These are phyloP conservation scores for Drosophila tropicalis DNA, from an alignment of 1,140 invertebrate species.

Conservation along the genomic window DNA sequence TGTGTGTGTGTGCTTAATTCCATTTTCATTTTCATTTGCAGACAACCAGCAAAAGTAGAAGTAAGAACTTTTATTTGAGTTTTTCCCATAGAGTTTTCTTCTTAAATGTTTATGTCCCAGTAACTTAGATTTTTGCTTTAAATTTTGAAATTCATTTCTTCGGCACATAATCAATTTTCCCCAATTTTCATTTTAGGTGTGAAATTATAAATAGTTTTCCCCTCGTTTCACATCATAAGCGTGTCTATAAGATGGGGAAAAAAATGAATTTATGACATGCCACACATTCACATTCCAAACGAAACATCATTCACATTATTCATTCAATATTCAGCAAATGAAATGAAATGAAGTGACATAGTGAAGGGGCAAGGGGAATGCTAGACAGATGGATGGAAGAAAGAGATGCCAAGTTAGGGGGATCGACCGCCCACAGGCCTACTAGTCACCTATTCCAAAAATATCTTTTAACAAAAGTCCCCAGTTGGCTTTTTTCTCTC, in stretches of 20 bases:
- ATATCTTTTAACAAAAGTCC: slow-evolving; percentile 6
- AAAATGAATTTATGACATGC: slow-evolving; percentile 50
- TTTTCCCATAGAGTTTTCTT: slow-evolving; percentile 11
- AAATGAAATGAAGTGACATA: slow-evolving; percentile 7
- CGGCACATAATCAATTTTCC: slow-evolving; percentile 3
- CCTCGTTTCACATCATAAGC: slow-evolving; percentile 44
- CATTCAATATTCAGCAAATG: slow-evolving; percentile 5
- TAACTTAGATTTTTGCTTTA: slow-evolving; percentile 2
- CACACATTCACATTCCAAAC: slow-evolving; percentile 14
- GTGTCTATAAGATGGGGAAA: slow-evolving; percentile 4
- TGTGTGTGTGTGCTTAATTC: slow-evolving; percentile 42
- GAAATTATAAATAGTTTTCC: slow-evolving; percentile 55
- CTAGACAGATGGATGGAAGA: not conserved
- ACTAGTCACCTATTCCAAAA: slow-evolving; percentile 13
- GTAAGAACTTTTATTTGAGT: slow-evolving; percentile 41
- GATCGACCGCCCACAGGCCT: slow-evolving; percentile 5
- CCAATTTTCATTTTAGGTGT: slow-evolving; percentile 25
- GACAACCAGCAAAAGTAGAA: slow-evolving; percentile 18
- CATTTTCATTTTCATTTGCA: slow-evolving; percentile 57
- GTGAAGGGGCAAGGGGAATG: not conserved
- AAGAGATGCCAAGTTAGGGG: not conserved
- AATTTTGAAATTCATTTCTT: not conserved
- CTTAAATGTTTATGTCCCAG: not conserved
- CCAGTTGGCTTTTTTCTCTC: not conserved
- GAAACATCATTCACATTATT: slow-evolving; percentile 41